Base-by-base conservation (phyloP, 2,113 vertebrate species). In the Anguilla rostrata region DNA sequence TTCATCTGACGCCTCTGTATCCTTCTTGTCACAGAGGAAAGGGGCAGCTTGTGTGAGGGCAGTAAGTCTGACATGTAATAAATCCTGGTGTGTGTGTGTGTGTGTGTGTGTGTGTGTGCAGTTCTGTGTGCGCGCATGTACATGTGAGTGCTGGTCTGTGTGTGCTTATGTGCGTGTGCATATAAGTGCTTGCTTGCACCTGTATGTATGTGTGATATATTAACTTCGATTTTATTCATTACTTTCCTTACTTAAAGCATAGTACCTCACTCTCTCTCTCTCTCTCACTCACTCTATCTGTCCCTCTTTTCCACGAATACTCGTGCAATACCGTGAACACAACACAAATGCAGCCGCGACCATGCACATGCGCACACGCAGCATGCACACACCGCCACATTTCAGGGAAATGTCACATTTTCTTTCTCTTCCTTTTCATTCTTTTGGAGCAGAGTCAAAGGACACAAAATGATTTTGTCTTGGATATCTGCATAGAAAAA, bases 401-500 rank as follows among this genome's bases (percentile, higher is more conserved):
- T 79, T 79, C 78, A 39, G 78, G 29, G 39, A 71, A 71, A 71
- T n/a, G 63, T 60, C 9, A 6, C 1, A 8, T 46, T 60, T 15
- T 16, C 14, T 3, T 60, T 60, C 15, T 14, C 15, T 16, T 71
- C 1, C 26, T n/a, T 71, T 71, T 71, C 5, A 6, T 71, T n/a
- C 5, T 71, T 71, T 71, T 71, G 63, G 63, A 71, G 63, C 20
- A 71, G 26, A n/a, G 63, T 71, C 63, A 71, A 71, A n/a, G 63
- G 22, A 71, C 63, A 71, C 63, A 71, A 89, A 87, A 81, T 81
- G 85, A 86, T 88, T 89, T 92, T 92, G 90, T 92, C 90, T 87
- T 40, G 78, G 0, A 87, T 90, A 89, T 90, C 89, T 89, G 83
- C 26, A 86, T 78, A 87, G 86, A 15, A 0, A 87, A 85, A 90